Percentiles rank a stretch among this genome's conserved stretches.
Conservation (phyloP, 2,888 invertebrate species). For the Cactoblastis cactorum region DNA sequence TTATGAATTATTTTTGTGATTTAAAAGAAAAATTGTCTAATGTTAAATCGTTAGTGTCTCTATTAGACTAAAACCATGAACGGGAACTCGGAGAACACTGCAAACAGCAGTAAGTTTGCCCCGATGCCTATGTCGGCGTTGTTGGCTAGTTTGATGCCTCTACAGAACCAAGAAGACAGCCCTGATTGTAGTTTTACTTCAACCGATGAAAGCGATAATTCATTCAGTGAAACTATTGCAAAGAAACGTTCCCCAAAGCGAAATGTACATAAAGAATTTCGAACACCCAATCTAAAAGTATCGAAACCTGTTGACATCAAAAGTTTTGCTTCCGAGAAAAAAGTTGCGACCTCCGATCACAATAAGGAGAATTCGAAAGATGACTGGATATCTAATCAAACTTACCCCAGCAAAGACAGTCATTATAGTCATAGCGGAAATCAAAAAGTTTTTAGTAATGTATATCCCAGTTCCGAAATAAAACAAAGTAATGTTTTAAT, state of each 20-base stretch:
- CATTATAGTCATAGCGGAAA: slow-evolving; percentile 30
- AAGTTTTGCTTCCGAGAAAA: slow-evolving; percentile 51
- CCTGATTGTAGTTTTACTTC: slow-evolving; percentile 52
- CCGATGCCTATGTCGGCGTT: slow-evolving; percentile 72
- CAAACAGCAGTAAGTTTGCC: slow-evolving; percentile 64
- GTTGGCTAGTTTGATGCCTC: slow-evolving; percentile 58
- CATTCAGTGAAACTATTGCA: slow-evolving; percentile 45
- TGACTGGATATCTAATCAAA: slow-evolving; percentile 38
- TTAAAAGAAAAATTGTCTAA: neutral
- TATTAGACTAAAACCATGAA: slow-evolving; percentile 39
- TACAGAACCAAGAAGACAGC: slow-evolving; percentile 45
- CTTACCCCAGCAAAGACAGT: slow-evolving; percentile 42
- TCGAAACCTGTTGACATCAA: slow-evolving; percentile 38
- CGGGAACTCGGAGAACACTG: slow-evolving; percentile 57
- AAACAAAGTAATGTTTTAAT: slow-evolving; percentile 42
- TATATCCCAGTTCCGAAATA: slow-evolving; percentile 34
- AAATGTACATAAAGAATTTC: slow-evolving; percentile 37
- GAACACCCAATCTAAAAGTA: slow-evolving; percentile 44
- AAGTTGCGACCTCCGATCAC: slow-evolving; percentile 32
- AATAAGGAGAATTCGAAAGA: slow-evolving; percentile 54
- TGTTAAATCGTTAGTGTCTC: neutral
- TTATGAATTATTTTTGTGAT: neutral
- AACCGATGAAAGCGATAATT: slow-evolving; percentile 59
- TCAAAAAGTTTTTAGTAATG: slow-evolving; percentile 27
- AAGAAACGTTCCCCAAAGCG: slow-evolving; percentile 36